Conservation (phyloP, 1,140 invertebrate genomes). For the Euura lappo region DNA sequence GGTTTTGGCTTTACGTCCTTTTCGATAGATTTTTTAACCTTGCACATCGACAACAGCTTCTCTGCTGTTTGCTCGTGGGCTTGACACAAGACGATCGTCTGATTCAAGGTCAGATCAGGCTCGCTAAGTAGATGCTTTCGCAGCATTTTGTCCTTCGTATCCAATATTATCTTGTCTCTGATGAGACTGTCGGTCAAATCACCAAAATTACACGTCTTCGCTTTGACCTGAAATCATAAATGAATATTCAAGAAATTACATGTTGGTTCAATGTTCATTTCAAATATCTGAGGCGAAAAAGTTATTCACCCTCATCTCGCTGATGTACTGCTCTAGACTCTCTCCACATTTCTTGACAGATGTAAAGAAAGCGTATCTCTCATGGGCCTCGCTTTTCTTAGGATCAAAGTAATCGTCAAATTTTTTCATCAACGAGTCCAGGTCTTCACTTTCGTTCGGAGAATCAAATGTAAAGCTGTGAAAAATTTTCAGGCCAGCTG, state of each 20-base stretch:
- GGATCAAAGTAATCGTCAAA: conserved; percentile 27
- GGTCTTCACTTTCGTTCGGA: conserved; percentile 20
- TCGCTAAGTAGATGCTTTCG: too few relatives aligned
- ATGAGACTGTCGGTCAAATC: neutral
- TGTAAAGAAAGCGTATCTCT: conserved; percentile 35
- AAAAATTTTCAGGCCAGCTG: conserved; percentile 25
- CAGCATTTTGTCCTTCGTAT: neutral
- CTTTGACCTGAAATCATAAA: neutral
- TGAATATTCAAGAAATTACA: too few relatives aligned
- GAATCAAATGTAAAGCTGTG: conserved; percentile 21
- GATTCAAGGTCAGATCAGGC: too few relatives aligned
- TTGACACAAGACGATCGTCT: too few relatives aligned
- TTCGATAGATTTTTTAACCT: too few relatives aligned
- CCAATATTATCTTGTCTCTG: neutral
- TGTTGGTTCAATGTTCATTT: too few relatives aligned
- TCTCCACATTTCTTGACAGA: conserved; percentile 15
- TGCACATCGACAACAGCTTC: too few relatives aligned
- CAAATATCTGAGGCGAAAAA: neutral
- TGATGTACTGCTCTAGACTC: conserved; percentile 30
- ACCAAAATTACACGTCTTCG: neutral
- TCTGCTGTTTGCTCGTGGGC: too few relatives aligned
- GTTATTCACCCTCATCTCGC: conserved; percentile 24
- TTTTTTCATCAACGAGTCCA: conserved; percentile 28
- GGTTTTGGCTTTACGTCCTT: too few relatives aligned
- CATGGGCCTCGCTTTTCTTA: conserved; percentile 21